Percentiles rank a stretch among this genome's conserved stretches.
Evolutionary conservation across 2,888 invertebrate genomes (phyloP).

Genomic region (Lithophane leautieri): DNA sequence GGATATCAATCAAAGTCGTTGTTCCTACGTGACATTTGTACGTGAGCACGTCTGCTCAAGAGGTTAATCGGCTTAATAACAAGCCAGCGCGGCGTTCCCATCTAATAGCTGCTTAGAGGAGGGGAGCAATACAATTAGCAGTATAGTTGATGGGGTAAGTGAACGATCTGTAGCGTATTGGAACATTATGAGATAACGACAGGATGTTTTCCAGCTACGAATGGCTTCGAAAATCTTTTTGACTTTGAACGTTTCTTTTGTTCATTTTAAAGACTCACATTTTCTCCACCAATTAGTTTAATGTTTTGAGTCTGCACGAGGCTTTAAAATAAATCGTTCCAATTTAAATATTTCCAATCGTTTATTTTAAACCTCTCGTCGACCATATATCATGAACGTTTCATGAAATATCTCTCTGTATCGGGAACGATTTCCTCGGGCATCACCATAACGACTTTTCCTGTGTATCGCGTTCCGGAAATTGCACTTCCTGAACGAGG

Average conservation of each 20-base stretch:
- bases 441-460: constrained; percentile 68
- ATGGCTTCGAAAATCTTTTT: constrained; percentile 4
- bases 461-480: constrained; percentile 69
- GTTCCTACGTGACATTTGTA: constrained; percentile 58
- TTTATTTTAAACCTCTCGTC: constrained; percentile 22
- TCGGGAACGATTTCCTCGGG: constrained; percentile 59
- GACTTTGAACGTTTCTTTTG: constrained; percentile 6
- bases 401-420: constrained; percentile 43
- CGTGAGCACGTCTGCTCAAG: constrained; percentile 60
- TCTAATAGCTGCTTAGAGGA: constrained; percentile 65
- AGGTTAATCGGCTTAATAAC: constrained; percentile 73
- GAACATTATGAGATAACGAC: constrained; percentile 34
- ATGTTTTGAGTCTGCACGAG: neutral
- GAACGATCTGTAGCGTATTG: constrained; percentile 43
- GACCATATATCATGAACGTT: constrained; percentile 28
- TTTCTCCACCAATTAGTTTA: constrained; percentile 16
- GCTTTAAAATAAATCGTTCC: neutral
- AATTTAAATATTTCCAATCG: constrained; percentile 8
- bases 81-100: constrained; percentile 63
- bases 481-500: constrained; percentile 71
- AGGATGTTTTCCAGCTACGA: constrained; percentile 4
- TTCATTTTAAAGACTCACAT: constrained; percentile 8
- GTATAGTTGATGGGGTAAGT: constrained; percentile 56
- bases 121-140: constrained; percentile 71
- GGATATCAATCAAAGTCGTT: constrained; percentile 55